Conservation (phyloP, 2,888 invertebrate genomes). For the Tipula confusa region DNA sequence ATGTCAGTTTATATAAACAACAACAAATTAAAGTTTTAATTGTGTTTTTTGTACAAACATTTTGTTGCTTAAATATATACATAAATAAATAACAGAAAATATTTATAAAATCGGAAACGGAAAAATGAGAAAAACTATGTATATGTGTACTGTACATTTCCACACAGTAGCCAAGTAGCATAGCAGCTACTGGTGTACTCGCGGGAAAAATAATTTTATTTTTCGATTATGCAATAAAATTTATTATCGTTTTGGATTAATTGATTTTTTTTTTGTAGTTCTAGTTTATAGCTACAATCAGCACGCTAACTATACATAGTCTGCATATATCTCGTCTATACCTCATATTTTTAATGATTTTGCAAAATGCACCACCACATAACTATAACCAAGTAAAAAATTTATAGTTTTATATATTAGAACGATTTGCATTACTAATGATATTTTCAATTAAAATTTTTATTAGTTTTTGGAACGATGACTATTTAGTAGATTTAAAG, state of each 20-base stretch:
- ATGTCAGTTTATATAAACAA: neutral
- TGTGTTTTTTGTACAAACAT: neutral
- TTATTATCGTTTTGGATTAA: conserved; percentile 25
- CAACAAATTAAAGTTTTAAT: neutral
- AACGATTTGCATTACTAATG: neutral
- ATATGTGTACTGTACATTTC: neutral
- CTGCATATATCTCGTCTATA: neutral
- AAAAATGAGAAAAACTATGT: neutral
- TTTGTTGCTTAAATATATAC: neutral
- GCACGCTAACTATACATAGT: neutral
- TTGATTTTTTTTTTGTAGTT: neutral
- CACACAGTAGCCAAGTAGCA: neutral
- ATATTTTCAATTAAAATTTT: neutral
- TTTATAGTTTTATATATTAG: neutral
- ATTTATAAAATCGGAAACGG: conserved; percentile 17
- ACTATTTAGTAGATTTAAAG: neutral
- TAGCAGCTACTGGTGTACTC: neutral
- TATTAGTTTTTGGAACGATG: neutral
- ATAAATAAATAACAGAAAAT: neutral
- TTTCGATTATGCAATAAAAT: conserved; percentile 20
- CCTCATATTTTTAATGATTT: neutral
- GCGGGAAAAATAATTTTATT: neutral
- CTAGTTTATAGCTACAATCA: neutral
- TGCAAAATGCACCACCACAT: neutral
- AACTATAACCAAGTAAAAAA: neutral